Base-by-base conservation (phyloP, 2,113 vertebrate genomes). In the Chaetura pelagica region DNA sequence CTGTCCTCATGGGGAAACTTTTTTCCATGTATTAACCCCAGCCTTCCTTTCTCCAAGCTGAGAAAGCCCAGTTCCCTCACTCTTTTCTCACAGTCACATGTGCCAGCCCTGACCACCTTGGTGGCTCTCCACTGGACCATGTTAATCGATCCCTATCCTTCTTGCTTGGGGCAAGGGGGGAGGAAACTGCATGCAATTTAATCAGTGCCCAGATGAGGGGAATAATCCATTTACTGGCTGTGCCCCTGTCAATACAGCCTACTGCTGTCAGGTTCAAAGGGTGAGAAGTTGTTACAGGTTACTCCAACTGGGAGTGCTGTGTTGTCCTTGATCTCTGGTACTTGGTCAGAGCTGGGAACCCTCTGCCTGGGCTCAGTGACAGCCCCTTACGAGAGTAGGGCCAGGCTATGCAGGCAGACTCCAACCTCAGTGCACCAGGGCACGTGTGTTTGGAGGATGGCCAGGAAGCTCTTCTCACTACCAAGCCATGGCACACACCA, bases 381-480 rank as follows among this genome's bases (percentile, higher is more conserved):
- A 14, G 9, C 17, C 42, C 46, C 17, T 58, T 26, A 57, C 0
- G 3, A 63, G 55, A 85, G 57, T 29, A 64, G n/a, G 16, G 40
- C 35, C 0, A 0, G 29, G 35, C 18, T 51, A 34, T 1, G 1
- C 72, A 17, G 54, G 42, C 66, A 57, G 48, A 23, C 35, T 87
- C 62, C 69, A 44, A 72, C 23, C 23, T 34, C 14, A 7, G 44
- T 0, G 4, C 23, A 10, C 24, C 38, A 26, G 54, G 1, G 2
- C 26, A 22, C 11, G 23, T 10, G 72, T 24, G 7, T 51, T 24
- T 51, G 32, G 18, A 52, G 29, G 23, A 27, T 34, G 49, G 55
- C 32, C 35, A 57, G 24, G 54, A 34, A 87, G 46, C 27, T 23
- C 46, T 14, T 52, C 8, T 26, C 66, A 52, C 63, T 83, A 71